phyloP scores from a whole-genome alignment of 2,888 invertebrate genomes.

The Elysia crispata region DNA sequence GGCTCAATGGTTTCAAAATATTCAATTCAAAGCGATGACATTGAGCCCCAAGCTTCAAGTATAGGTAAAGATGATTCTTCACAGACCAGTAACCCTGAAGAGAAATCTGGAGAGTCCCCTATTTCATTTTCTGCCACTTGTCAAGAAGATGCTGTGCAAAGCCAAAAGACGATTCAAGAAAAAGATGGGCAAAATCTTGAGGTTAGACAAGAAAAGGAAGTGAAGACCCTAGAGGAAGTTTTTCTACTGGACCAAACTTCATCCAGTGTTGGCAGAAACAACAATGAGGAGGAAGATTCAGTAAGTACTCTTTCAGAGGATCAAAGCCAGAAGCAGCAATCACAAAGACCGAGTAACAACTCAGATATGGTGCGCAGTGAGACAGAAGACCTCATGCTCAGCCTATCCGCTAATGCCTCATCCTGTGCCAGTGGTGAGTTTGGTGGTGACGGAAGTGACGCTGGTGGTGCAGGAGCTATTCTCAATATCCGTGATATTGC shows the following conservation, averaged over 20 bases:
- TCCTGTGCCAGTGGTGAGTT: too few species aligned
- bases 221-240: too few species aligned
- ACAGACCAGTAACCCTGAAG: neutral
- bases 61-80: neutral
- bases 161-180: too few species aligned
- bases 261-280: neutral
- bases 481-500: constrained; percentile 75
- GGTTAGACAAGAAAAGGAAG: too few species aligned
- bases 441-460: too few species aligned
- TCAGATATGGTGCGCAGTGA: constrained; percentile 71
- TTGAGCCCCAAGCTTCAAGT: neutral
- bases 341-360: neutral
- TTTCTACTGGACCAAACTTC: neutral
- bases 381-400: constrained; percentile 72
- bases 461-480: constrained; percentile 52
- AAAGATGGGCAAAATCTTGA: too few species aligned
- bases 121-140: constrained; percentile 13
- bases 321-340: too few species aligned
- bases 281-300: neutral
- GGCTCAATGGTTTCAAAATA: too few species aligned
- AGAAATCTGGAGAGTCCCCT: neutral
- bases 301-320: neutral
- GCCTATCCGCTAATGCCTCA: constrained; percentile 60
- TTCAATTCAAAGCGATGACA: neutral
- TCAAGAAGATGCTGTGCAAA: neutral